phyloP scores from a whole-genome alignment of 35 echinoderm and acorn worm genomes.

The Apostichopus californicus region DNA sequence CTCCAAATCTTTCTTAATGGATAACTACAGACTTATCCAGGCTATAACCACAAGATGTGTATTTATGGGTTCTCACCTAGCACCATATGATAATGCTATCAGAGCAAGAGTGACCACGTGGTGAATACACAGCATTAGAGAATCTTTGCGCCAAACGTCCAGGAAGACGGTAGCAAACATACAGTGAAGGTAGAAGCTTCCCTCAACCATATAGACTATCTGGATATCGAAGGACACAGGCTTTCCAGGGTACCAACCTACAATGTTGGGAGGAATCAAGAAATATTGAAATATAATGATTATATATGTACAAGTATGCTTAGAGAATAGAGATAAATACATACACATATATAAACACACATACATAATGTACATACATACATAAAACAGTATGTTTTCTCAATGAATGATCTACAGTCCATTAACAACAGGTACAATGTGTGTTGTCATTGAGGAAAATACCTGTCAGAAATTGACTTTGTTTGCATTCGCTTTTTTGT shows the following conservation, averaged over 20 bases:
- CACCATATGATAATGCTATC: conserved; percentile 83
- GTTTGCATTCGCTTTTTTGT: too few relatives aligned
- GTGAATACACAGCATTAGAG: conserved; percentile 81
- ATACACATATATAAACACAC: too few relatives aligned
- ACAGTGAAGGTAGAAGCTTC: conserved; percentile 94
- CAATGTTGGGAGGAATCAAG: not conserved
- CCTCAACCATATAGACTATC: conserved; percentile 76
- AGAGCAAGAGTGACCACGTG: conserved; percentile 87
- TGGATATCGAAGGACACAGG: conserved; percentile 69
- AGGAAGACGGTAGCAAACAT: conserved; percentile 81
- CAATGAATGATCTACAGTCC: too few relatives aligned
- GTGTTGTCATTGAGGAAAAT: too few relatives aligned
- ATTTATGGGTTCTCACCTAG: conserved; percentile 56
- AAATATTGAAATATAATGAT: not conserved
- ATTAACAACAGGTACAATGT: not conserved
- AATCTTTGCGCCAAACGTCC: conserved; percentile 87
- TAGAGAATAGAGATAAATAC: too few relatives aligned
- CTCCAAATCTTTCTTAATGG: too few relatives aligned
- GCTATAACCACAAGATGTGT: too few relatives aligned
- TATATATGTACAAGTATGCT: too few relatives aligned
- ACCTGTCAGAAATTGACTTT: too few relatives aligned
- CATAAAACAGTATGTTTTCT: too few relatives aligned
- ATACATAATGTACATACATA: too few relatives aligned
- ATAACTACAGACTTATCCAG: too few relatives aligned
- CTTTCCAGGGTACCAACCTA: conserved; percentile 80